Evolutionary conservation across 2,113 vertebrate species (phyloP), one percentile per base, ranked within the genome.

Genomic region (Procavia capensis): DNA sequence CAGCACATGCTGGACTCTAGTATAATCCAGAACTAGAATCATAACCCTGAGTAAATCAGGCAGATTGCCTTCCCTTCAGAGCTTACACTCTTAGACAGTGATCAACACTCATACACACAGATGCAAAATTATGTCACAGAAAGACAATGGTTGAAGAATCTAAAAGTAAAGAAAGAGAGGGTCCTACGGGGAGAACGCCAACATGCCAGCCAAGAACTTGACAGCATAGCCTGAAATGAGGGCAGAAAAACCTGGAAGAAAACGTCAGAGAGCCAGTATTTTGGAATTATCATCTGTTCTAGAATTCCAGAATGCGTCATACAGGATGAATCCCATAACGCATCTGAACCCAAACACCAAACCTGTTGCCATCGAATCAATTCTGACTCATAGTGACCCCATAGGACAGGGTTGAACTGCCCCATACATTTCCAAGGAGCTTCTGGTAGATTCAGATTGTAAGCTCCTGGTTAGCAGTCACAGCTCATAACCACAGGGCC

Each of bases 211-310:
- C 17, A 54, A 54, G 50, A 54, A 54, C 50, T 14, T 54, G 50
- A 54, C n/a, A n/a, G n/a, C n/a, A n/a, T n/a, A n/a, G n/a, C n/a
- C n/a, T n/a, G n/a, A n/a, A n/a, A n/a, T n/a, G n/a, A n/a, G n/a
- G n/a, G n/a, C n/a, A n/a, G 50, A 72, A 95, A 36, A 43, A 93
- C 79, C 87, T 34, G 50, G 11, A 79, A 85, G n/a, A 72, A 97
- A 90, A 72, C 39, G 17, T 27, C 27, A 66, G 57, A 61, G 29
- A 25, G 14, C 20, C 24, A 36, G 4, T 34, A 27, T 41, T 43
- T 70, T 59, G 5, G 31, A 74, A 81, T 25, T 14, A 36, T 82
- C 20, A 6, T 50, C 22, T 45, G 25, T 45, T 61, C 82, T 72
- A 50, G 45, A 88, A 92, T 63, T 64, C 39, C 8, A 16, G 66